Base-by-base conservation (phyloP, 1,140 invertebrate genomes). In the Armadillidium nasatum region DNA sequence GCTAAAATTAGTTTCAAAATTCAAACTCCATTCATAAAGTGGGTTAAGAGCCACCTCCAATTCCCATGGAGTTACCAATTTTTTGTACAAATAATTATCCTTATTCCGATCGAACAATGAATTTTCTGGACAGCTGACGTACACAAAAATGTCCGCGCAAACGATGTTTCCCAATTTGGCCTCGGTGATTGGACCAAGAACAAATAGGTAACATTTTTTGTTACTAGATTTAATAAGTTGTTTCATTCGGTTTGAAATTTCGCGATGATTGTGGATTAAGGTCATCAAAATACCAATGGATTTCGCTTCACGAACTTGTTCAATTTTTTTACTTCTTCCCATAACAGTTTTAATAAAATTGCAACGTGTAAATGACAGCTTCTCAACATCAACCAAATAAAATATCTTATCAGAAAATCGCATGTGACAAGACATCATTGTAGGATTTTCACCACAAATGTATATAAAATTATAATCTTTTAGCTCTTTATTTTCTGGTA, bases 111-210 rank as follows among this genome's bases (percentile, higher is more conserved):
- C 91, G 80, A 94, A 90, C 68, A 96, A 85, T 19, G 85, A 85
- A 84, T 92, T 95, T 85, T 97, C 94, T 15, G 94, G 89, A 85
- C 96, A 98, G 0, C 93, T 90, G 79, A 98, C 91, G 71, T 94
- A 87, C 4, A 97, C 91, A 87, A 94, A 98, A 69, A 93, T 88
- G 84, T 98, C 94, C 72, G 97, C 91, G 88, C 96, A 94, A 73
- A 91, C 89, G 85, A 96, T 94, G 86, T 98, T 98, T 0, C 94
- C 94, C 74, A 98, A 85, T 85, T 98, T 98, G 0, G 92, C 90
- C 66, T 92, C 90, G 88, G 95, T 97, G 19, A 94, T 90, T 85
- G 95, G 95, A 3, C 95, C 95, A 73, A 98, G 91, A 44, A 92
- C 92, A 68, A 98, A 89, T n/a, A 94, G 91, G 82, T 97, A 97